Evolutionary conservation across 2,113 vertebrate genomes (phyloP), one percentile per base, ranked within the genome.

Genomic region (Onychostoma macrolepis): DNA sequence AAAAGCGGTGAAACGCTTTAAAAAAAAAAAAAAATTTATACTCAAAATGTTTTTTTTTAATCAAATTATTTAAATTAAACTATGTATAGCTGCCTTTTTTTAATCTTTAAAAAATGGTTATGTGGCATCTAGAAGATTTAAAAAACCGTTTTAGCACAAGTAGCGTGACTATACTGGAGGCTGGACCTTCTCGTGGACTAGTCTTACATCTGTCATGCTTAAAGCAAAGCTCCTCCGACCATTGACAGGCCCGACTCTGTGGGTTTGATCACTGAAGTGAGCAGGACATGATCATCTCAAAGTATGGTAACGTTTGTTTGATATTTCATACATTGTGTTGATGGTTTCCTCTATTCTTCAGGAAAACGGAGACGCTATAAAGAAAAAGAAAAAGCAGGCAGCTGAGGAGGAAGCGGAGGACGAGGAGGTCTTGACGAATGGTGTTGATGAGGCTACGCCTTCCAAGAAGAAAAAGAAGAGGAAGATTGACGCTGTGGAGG

Each of bases 381-480:
- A 92, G 71, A 96, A 93, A 77, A 96, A 95, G 61, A 95, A 92
- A 10, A 92, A 92, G 85, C 13, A 92, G 53, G 85, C 90, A n/a
- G 12, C 72, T 19, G 26, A 90, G 45, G 85, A 91, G 26, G 48
- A 26, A 13, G 21, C 13, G 0, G 87, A 90, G 0, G 89, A 87
- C 0, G 87, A 85, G 1, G 13, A 74, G 0, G 92, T 94, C 1
- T 24, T 71, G 0, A 3, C 88, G 0, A 96, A 96, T 0, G 94
- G 94, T 0, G 82, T 95, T 80, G 93, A 87, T 11, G 91, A 91
- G 3, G 48, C n/a, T 0, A 69, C 87, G 38, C 84, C 95, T 86
- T 69, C 88, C 1, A 93, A 96, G 91, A 94, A 96, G 93, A 95
- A 96, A 91, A 95, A 94, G 89, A 94, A 95, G 50, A 84, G 17